Conservation (phyloP, 2,113 vertebrate species). For the Panthera leo region DNA sequence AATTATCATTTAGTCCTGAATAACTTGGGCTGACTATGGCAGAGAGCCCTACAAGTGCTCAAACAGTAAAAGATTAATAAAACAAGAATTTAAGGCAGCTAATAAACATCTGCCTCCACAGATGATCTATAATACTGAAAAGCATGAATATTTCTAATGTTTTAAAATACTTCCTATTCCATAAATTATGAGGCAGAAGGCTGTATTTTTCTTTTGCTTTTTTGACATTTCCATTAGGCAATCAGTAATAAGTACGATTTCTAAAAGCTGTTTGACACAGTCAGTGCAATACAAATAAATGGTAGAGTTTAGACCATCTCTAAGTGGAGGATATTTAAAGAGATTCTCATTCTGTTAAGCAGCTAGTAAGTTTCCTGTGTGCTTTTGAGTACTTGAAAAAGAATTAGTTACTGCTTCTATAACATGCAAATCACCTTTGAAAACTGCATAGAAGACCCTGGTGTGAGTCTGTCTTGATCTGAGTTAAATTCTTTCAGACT, state of each 20-base stretch:
- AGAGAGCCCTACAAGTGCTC: neutral
- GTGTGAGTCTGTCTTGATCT: constrained; percentile 6
- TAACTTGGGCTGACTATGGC: neutral
- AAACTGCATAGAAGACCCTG: neutral
- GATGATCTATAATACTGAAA: neutral
- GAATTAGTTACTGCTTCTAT: neutral
- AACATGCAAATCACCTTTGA: neutral
- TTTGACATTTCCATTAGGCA: neutral
- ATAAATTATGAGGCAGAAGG: neutral
- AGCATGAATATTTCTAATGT: neutral
- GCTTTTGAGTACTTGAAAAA: constrained; percentile 6
- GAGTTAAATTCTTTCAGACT: constrained; percentile 36
- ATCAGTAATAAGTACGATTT: constrained; percentile 6
- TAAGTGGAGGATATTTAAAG: constrained; percentile 1
- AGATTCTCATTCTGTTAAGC: neutral
- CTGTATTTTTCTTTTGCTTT: neutral
- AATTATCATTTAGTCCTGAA: neutral
- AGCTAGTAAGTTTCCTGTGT: neutral
- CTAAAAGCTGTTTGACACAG: neutral
- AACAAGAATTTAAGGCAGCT: neutral
- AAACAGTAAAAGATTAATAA: constrained; percentile 6
- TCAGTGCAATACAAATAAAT: neutral
- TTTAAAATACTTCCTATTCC: neutral
- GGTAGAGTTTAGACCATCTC: neutral
- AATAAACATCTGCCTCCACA: neutral